Evolutionary conservation across 2,888 invertebrate genomes (phyloP), one percentile per base, ranked within the genome.

Genomic region (Sinotaia quadrata): DNA sequence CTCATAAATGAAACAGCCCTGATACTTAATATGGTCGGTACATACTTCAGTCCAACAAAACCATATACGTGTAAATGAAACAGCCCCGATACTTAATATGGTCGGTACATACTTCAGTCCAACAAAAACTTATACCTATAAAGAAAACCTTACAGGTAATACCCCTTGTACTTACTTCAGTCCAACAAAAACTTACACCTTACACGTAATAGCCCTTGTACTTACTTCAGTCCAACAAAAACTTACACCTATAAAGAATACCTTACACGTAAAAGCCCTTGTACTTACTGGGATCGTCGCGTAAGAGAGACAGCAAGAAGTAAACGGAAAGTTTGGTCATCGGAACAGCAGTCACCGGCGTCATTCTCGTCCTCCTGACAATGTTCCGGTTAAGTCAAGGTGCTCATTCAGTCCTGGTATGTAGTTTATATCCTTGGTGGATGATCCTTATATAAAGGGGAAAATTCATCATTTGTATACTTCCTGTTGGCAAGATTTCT

Each of bases 241-340:
- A 54, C 31, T 27, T 18, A 41, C 15, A 41, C 41, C 15, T 12
- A 18, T 41, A 4, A 29, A 18, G n/a, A 31, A 3, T 54, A 29
- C 5, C 12, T 27, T 12, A 54, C 8, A 54, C 29, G 7, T 21
- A 8, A 21, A 27, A 54, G 27, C 10, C 24, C 18, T 4, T 7
- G 18, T 31, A 63, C 63, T 63, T 63, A 63, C 63, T 54, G 36
- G 52, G 54, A n/a, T 63, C 63, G n/a, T 63, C 63, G 12, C 63
- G 34, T n/a, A 63, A 41, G 31, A 63, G 21, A 15, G 63, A 63
- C 52, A 63, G 29, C 63, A 63, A 54, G 54, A 63, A 63, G 52
- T 52, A 51, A 0, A 63, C 52, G 12, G 63, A 63, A 12, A 63
- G 21, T 41, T 63, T 63, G 37, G 63, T 63, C 63, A 63, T 54